Evolutionary conservation across 2,888 invertebrate genomes (phyloP), one percentile per base, ranked within the genome.

Genomic region (Erpobdella octoculata): DNA sequence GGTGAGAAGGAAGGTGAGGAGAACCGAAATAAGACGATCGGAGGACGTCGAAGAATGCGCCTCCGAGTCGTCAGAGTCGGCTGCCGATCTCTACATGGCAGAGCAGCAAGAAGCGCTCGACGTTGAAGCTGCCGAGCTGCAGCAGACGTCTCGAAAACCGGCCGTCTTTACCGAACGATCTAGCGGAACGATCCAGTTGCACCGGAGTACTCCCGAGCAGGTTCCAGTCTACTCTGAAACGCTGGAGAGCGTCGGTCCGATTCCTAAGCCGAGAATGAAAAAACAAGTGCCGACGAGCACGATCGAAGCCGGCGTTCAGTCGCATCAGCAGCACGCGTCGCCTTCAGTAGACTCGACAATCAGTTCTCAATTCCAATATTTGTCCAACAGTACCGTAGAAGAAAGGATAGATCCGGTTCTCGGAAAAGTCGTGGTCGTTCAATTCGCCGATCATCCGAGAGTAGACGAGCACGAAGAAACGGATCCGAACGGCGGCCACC

Each of bases 381-480:
- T n/a, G n/a, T n/a, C n/a, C n/a, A 25, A 25, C 25, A 12, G 48
- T 25, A 21, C 31, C 5, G 21, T 33, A n/a, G 31, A 53, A 15
- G 33, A n/a, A 15, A 48, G 2, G 28, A 53, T 21, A n/a, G 48
- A 69, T 36, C 69, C 69, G 15, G 46, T 36, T 35, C 46, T 48
- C 35, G 69, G 69, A n/a, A n/a, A 33, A 28, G 33, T 69, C 8
- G 37, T 28, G 8, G 21, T 69, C 15, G 46, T 46, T 9, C n/a
- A 53, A 2, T 69, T 41, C 28, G 58, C 48, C 8, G 69, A 69
- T 4, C 33, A 69, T 9, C 69, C 69, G 28, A 48, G 69, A 35
- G 69, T 69, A 0, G 69, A 69, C 37, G 69, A 69, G 58, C 33
- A 58, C 28, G 69, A 69, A 58, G 69, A 69, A 36, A 46, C 41